Evolutionary conservation across 1,140 invertebrate genomes (phyloP).

Genomic region (Bombus confusus): DNA sequence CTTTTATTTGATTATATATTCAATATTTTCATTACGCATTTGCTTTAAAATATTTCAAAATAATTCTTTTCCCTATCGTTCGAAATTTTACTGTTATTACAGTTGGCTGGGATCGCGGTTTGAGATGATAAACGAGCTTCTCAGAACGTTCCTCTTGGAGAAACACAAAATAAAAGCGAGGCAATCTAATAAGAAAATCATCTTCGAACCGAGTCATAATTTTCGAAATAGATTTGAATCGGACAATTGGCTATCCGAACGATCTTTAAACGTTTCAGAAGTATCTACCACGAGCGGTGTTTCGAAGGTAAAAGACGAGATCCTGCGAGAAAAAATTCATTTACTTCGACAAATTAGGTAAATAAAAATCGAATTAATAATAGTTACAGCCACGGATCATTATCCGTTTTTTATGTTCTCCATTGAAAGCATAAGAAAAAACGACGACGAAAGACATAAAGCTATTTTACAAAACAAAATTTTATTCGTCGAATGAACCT

Average conservation of each 20-base stretch:
- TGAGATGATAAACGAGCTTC: conserved; percentile 16
- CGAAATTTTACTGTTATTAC: background rate
- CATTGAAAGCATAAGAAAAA: too few species aligned
- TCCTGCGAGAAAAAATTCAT: background rate
- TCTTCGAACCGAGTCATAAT: background rate
- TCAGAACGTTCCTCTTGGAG: background rate
- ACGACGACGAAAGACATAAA: too few species aligned
- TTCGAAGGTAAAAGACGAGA: background rate
- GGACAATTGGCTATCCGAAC: too few species aligned
- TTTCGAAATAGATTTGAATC: background rate
- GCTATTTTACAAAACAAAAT: too few species aligned
- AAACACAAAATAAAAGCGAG: background rate
- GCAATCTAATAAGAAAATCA: background rate
- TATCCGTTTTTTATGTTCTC: too few species aligned
- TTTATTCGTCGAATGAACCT: too few species aligned
- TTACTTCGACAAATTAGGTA: conserved; percentile 21
- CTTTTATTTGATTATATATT: too few species aligned
- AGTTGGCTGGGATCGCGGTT: conserved; percentile 50
- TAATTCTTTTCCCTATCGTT: too few species aligned
- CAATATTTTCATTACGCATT: too few species aligned
- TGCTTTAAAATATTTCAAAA: too few species aligned
- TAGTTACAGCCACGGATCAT: background rate
- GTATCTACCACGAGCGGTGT: fast-evolving
- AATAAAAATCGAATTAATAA: background rate
- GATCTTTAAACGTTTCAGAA: background rate